Evolutionary conservation across 2,797 vertebrate species (phyloP), one percentile per base, ranked within the genome.

Genomic region (Chrosomus eos): DNA sequence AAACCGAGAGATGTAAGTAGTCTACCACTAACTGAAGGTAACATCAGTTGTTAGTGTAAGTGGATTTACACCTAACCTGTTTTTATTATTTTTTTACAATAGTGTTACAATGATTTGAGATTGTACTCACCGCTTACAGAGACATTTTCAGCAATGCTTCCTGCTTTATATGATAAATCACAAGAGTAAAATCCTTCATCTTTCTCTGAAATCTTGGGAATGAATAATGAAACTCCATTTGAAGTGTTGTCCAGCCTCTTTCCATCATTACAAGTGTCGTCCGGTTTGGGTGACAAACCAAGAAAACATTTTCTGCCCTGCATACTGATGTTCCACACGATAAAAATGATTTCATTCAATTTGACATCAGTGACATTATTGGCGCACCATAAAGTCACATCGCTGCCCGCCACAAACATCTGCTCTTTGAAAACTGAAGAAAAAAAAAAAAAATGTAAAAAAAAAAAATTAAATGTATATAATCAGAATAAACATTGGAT

Each of bases 131-230:
- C 92, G 83, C 3, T 89, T 3, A 91, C 75, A 38, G 40, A 4
- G 36, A 94, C 48, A 0, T 53, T 0, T 72, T 90, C n/a, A 3
- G 40, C 0, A 0, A 3, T 38, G n/a, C 31, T 31, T 58, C 90
- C 92, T 62, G 87, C 93, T 0, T 0, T 8, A 83, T 62, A 92
- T 19, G 13, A 84, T 0, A 55, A 38, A 0, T 95, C 88, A 89
- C 94, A 95, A 0, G 0, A 64, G 84, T 96, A 96, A 80, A 21
- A 9, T 14, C 95, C 95, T 72, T 90, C 90, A 21, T 96, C 94
- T 0, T 18, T 0, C 0, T 8, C 0, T 4, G 92, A 90, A 88
- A 95, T 90, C 0, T 91, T 53, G 38, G 94, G 91, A 86, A 96
- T 93, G 81, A 88, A 79, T 64, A 96, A 91, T 0, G 85, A 82